Percentiles rank a stretch among this genome's conserved stretches.
phyloP scores from a whole-genome alignment of 2,797 vertebrate genomes.

The Ctenochaetus hawaiiensis region DNA sequence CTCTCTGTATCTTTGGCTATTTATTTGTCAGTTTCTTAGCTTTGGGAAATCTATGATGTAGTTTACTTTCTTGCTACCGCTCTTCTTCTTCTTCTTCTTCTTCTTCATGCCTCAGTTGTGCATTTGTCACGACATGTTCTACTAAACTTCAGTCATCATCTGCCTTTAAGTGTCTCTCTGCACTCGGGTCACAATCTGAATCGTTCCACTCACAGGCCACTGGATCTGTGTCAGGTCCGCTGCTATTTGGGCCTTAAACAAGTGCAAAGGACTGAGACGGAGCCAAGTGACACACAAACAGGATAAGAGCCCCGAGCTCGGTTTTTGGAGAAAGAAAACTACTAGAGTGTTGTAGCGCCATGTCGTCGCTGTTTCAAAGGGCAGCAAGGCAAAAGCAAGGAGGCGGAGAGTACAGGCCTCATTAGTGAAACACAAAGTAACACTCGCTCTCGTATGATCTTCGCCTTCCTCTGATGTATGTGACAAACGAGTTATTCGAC shows the following conservation, averaged over 20 bases:
- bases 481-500: slow-evolving; percentile 81
- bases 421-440: slow-evolving; percentile 83
- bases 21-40: slow-evolving; percentile 25
- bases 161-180: slow-evolving; percentile 36
- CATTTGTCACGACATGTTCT: slow-evolving; percentile 21
- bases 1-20: slow-evolving; percentile 16
- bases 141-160: slow-evolving; percentile 46
- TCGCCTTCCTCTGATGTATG: slow-evolving; percentile 81
- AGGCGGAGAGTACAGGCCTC: slow-evolving; percentile 74
- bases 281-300: slow-evolving; percentile 64
- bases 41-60: slow-evolving; percentile 11
- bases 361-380: slow-evolving; percentile 73
- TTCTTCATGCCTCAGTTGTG: slow-evolving; percentile 16
- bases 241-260: slow-evolving; percentile 50
- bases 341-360: slow-evolving; percentile 57
- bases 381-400: slow-evolving; percentile 68
- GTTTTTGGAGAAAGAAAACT: slow-evolving; percentile 30
- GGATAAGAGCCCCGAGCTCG: slow-evolving; percentile 52
- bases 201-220: slow-evolving; percentile 16
- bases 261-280: slow-evolving; percentile 49
- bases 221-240: slow-evolving; percentile 54
- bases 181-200: slow-evolving; percentile 30
- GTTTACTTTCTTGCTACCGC: slow-evolving; percentile 14
- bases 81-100: neutral
- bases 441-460: slow-evolving; percentile 80